Evolutionary conservation across 2,888 invertebrate genomes (phyloP).

Genomic region (Oscheius sp.): DNA sequence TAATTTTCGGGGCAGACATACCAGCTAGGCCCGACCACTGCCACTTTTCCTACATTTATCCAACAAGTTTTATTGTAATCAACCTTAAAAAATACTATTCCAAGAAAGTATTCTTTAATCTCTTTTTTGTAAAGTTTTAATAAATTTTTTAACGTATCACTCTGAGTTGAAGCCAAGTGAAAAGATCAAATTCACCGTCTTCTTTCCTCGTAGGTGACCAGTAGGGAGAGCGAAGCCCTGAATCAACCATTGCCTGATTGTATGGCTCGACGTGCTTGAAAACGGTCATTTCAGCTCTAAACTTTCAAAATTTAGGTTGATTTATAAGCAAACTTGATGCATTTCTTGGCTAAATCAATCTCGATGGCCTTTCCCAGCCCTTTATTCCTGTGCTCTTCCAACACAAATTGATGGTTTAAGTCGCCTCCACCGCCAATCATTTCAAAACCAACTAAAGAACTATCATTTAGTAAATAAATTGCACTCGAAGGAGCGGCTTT

Average conservation of each 20-base stretch:
- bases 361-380: background rate
- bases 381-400: conserved; percentile 1
- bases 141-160: too few species aligned
- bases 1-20: background rate
- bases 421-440: background rate
- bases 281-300: background rate
- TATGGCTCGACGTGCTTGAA: conserved; percentile 15
- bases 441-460: background rate
- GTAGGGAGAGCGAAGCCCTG: background rate
- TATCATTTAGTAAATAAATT: background rate
- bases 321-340: background rate
- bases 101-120: background rate
- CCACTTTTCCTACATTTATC: background rate
- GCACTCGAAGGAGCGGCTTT: background rate
- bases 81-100: background rate
- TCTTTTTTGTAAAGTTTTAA: background rate
- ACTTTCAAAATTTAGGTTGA: conserved; percentile 4
- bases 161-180: conserved; percentile 4
- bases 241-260: background rate
- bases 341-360: background rate
- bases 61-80: background rate
- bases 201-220: background rate
- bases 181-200: background rate
- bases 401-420: background rate
- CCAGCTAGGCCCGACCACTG: background rate